Evolutionary conservation across 2,797 vertebrate genomes (phyloP).

Genomic region (Geotrypetes seraphini): DNA sequence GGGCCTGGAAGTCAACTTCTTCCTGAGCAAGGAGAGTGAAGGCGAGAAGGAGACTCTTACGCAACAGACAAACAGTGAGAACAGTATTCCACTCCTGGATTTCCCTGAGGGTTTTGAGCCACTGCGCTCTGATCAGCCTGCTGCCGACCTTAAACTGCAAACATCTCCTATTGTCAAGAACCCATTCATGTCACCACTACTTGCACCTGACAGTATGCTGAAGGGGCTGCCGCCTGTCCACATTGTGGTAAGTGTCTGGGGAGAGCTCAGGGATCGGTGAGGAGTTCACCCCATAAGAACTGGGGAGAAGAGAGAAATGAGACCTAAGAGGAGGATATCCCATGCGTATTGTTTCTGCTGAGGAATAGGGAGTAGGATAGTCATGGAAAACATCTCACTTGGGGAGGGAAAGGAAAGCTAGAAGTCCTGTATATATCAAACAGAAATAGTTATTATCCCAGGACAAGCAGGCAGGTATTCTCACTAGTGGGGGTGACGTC

Average conservation of each 20-base stretch:
- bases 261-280: not conserved
- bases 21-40: conserved; percentile 30
- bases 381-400: not conserved
- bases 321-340: too few relatives aligned
- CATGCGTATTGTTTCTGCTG: too few relatives aligned
- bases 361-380: not conserved
- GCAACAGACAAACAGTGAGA: too few relatives aligned
- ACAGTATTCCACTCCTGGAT: too few relatives aligned
- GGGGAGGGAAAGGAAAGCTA: not conserved
- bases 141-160: conserved; percentile 52
- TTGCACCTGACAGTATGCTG: conserved; percentile 79
- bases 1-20: conserved; percentile 51
- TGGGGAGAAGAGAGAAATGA: not conserved
- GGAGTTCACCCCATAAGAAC: fast-evolving
- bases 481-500: too few relatives aligned
- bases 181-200: conserved; percentile 82
- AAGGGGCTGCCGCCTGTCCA: conserved; percentile 70
- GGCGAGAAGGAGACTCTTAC: not conserved
- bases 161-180: conserved; percentile 68
- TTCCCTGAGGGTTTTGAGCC: conserved; percentile 78
- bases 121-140: conserved; percentile 57
- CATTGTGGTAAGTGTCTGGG: conserved; percentile 65
- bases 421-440: too few relatives aligned
- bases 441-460: too few relatives aligned
- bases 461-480: too few relatives aligned